These are phyloP conservation scores for Thaumetopoea pityocampa DNA, from an alignment of 1,140 invertebrate genomes.

Conservation along the genomic window DNA sequence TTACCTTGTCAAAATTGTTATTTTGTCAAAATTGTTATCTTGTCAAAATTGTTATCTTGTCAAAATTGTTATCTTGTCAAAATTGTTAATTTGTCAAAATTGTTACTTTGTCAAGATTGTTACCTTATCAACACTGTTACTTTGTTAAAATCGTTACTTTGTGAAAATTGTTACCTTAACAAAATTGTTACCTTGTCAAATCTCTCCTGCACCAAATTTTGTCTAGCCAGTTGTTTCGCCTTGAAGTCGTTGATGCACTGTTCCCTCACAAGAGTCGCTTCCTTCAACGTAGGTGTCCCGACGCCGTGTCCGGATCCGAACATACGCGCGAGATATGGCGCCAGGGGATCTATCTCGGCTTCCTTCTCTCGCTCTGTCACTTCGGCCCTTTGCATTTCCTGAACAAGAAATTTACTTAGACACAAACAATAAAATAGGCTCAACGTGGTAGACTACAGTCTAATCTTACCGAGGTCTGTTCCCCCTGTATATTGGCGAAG, in stretches of 20 bases:
- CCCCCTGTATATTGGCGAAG: no score
- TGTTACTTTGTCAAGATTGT: no score
- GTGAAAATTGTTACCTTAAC: not conserved
- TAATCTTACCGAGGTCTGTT: no score
- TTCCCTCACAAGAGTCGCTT: constrained; percentile 51
- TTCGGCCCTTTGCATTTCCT: constrained; percentile 60
- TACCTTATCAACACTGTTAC: no score
- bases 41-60: no score
- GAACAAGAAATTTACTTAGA: not conserved
- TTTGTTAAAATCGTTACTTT: not conserved
- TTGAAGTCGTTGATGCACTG: constrained; percentile 71
- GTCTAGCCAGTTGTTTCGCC: constrained; percentile 53
- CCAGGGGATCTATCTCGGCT: constrained; percentile 65
- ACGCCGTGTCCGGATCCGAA: constrained; percentile 47
- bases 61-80: no score
- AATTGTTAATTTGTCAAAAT: no score
- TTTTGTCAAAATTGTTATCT: no score
- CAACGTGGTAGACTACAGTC: no score
- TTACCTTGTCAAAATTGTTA: no score
- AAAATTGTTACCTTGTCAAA: constrained; percentile 54
- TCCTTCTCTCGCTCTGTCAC: constrained; percentile 67
- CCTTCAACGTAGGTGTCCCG: constrained; percentile 38
- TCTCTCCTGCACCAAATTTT: constrained; percentile 59
- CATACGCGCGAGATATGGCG: constrained; percentile 65
- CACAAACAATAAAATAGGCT: no score